These are phyloP conservation scores for Pseudococcus longispinus DNA, from an alignment of 2,888 invertebrate species.

Conservation along the genomic window DNA sequence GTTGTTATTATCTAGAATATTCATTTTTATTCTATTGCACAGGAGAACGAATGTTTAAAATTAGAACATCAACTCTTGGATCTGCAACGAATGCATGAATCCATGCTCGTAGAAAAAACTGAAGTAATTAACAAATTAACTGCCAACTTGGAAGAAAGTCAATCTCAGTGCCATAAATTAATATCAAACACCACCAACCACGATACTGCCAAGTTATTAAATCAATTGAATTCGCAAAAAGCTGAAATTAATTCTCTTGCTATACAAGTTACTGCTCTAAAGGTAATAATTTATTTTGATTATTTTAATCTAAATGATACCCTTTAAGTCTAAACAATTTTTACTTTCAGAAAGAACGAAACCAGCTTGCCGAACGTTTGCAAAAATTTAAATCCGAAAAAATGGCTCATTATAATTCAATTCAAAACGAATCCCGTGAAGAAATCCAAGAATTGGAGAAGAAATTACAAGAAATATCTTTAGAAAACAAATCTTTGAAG, in stretches of 20 bases:
- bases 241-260: neutral
- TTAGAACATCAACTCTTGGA: conserved; percentile 31
- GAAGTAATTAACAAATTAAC: conserved; percentile 49
- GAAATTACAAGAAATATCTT: neutral
- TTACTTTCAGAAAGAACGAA: conserved; percentile 24
- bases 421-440: conserved; percentile 16
- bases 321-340: neutral
- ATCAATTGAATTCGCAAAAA: conserved; percentile 25
- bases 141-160: conserved; percentile 30
- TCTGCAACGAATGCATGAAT: conserved; percentile 33
- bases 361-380: neutral
- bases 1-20: neutral
- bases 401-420: neutral
- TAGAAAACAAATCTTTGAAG: conserved; percentile 10
- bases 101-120: conserved; percentile 40
- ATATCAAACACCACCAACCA: neutral
- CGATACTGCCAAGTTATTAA: neutral
- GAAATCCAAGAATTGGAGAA: neutral
- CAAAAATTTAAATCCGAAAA: conserved; percentile 7
- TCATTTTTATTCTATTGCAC: neutral
- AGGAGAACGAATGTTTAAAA: conserved; percentile 41
- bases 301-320: neutral
- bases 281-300: neutral
- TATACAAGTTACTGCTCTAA: neutral
- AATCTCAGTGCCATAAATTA: conserved; percentile 44